Evolutionary conservation across 2,888 invertebrate species (phyloP), one percentile per base, ranked within the genome.

Genomic region (Lithophane ornitopus): DNA sequence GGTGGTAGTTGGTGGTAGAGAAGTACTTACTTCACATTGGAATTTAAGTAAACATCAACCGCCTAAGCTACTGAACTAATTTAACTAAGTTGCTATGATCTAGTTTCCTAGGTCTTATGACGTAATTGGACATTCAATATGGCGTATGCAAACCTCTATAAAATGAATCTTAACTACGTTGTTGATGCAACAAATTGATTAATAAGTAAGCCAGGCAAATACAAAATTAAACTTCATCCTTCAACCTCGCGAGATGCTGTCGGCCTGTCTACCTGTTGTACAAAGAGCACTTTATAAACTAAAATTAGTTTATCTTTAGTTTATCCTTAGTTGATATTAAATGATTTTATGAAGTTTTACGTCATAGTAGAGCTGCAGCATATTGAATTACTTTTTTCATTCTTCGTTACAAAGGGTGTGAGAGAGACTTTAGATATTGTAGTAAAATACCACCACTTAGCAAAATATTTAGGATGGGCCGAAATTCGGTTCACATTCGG

Each of bases 1-100:
- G 4, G 11, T 63, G 26, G 19, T 12, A 22, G 34, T 11, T 6
- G 52, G 14, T 66, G 4, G 22, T 22, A 14, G 14, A 34, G 6
- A 19, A 65, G 6, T n/a, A 34, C 46, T 9, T 34, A 52, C 11
- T 52, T 14, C 14, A 67, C 9, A 52, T 16, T 49, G 16, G 16
- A 34, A 65, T 44, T 65, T 3, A 65, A 65, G 19, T 19, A 63
- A 46, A 14, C 66, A 49, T 16, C 28, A 34, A 46, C n/a, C 14
- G 44, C 34, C 12, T 19, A 14, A 46, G 19, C 78, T 41, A 54
- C 52, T 67, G 68, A 19, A 56, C 39, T n/a, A 56, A 67, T 75
- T 75, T 19, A 56, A 46, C 22, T 19, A 46, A 77, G 14, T 54
- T 67, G 34, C 34, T 77, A 28, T 77, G 75, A 56, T 77, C 54